Conservation (phyloP, 2,797 vertebrate genomes). For the Cichlasoma orientale region DNA sequence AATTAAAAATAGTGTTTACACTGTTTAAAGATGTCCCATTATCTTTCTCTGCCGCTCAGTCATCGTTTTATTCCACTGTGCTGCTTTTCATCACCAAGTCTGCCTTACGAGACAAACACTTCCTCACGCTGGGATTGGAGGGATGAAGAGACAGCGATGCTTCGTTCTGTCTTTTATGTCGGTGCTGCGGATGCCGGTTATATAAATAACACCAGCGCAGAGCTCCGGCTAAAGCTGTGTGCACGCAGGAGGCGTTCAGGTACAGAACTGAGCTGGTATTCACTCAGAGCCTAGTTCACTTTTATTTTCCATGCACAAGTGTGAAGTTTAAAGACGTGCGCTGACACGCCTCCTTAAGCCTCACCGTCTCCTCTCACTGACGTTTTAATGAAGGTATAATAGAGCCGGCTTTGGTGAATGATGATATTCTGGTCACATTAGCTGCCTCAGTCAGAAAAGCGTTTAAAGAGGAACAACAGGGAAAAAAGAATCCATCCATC, state of each 20-base stretch:
- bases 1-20: neutral
- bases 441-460: accelerated
- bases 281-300: neutral
- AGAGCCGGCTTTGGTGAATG: neutral
- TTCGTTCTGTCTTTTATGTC: neutral
- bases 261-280: neutral
- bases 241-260: neutral
- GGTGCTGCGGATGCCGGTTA: neutral
- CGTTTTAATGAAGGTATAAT: neutral
- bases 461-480: neutral
- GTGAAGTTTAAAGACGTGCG: neutral
- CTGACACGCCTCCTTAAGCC: neutral
- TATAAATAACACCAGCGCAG: neutral
- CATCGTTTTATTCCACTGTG: neutral
- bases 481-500: too few relatives aligned
- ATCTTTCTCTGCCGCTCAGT: neutral
- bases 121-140: neutral
- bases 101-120: neutral
- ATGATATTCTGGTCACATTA: neutral
- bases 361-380: too few relatives aligned
- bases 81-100: neutral
- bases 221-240: neutral
- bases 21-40: neutral
- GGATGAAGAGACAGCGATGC: neutral
- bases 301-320: neutral